Base-by-base conservation (phyloP, 2,888 invertebrate genomes). In the Teinopalpus imperialis region DNA sequence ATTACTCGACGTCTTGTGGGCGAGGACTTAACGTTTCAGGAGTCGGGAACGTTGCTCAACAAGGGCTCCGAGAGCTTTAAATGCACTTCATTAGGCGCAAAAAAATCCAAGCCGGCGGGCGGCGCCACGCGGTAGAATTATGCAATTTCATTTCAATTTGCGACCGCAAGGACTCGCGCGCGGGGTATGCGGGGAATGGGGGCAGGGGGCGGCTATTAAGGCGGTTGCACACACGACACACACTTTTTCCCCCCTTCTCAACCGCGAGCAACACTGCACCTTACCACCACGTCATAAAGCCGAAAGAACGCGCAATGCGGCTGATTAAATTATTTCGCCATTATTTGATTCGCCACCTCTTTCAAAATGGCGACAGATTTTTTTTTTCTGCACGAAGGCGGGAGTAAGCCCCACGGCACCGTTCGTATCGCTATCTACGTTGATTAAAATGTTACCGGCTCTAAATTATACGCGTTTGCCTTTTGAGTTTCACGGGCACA, bases 291-390 rank as follows among this genome's bases (percentile, higher is more conserved):
- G 46, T 49, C 54, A 51, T 69, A 81, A 57, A 63, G 68, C 54
- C 56, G 54, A 78, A 61, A 68, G 56, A 53, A 41, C 49, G 34
- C 36, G 51, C 61, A 54, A 49, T 51, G 52, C 51, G 53, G 63
- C 60, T 81, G 74, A 85, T 87, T 85, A 77, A 81, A 86, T 87
- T 81, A 86, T 81, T 83, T 85, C 77, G 67, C 77, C 79, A 82
- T 86, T 83, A 86, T 86, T 81, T 78, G 80, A 86, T 83, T 85
- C 82, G 68, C 81, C 82, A 86, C 85, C 86, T 81, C 72, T 82
- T 81, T 77, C 86, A 87, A 86, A 73, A 87, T 87, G 87, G 87
- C 87, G 77, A 72, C 74, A 69, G 71, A 74, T 69, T 70, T 73
- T 63, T 61, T 52, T n/a, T 26, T 8, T 59, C 47, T 31, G 43